Evolutionary conservation across 2,113 vertebrate species (phyloP).

Genomic region (Ctenodactylus gundi): DNA sequence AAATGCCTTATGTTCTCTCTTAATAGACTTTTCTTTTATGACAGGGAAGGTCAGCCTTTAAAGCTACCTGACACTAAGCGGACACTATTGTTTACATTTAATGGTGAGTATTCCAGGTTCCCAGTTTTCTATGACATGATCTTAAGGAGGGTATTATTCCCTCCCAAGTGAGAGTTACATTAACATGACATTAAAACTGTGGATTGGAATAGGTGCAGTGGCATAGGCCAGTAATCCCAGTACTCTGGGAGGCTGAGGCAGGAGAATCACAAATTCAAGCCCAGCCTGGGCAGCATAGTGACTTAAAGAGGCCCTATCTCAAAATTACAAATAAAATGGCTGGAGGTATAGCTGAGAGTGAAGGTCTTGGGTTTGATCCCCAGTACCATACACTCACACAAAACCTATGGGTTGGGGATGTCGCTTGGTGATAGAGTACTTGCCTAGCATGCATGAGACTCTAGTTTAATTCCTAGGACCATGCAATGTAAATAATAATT

Average conservation of each 20-base stretch:
- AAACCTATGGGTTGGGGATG: not conserved
- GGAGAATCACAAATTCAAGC: too few relatives aligned
- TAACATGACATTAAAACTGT: not conserved
- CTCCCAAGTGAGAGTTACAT: not conserved
- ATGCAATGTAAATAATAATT: not conserved
- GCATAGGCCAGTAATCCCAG: too few relatives aligned
- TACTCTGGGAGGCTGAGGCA: too few relatives aligned
- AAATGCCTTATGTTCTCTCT: not conserved
- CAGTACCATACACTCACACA: too few relatives aligned
- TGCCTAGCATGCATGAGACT: not conserved
- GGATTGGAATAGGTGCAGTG: too few relatives aligned
- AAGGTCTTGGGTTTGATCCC: too few relatives aligned
- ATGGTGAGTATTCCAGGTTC: constrained; percentile 86
- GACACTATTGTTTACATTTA: constrained; percentile 99
- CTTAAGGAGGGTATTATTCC: not conserved
- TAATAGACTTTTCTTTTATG: constrained; percentile 67
- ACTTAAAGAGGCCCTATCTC: too few relatives aligned
- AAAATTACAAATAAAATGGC: too few relatives aligned
- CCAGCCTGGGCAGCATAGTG: too few relatives aligned
- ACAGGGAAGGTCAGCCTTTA: constrained; percentile 97
- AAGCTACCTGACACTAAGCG: constrained; percentile 99
- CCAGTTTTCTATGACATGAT: constrained; percentile 28
- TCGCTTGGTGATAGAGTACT: not conserved
- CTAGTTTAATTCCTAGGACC: not conserved
- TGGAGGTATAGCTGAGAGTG: too few relatives aligned